Conservation (phyloP, 2,797 vertebrate genomes). For the Adrianichthys oophorus region DNA sequence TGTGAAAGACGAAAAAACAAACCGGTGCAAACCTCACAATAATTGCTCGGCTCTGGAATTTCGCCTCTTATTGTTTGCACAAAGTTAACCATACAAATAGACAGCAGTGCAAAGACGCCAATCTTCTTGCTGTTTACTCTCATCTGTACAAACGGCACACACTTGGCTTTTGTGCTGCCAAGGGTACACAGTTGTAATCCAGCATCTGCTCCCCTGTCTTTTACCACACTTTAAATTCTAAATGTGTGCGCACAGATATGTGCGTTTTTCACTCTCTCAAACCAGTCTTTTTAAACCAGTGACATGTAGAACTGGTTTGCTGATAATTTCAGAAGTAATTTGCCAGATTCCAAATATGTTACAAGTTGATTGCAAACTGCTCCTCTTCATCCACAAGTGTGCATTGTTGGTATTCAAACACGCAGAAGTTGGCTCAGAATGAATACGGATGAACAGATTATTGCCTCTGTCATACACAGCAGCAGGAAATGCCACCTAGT, state of each 20-base stretch:
- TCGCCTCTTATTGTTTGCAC: conserved; percentile 31
- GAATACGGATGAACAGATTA: conserved; percentile 87
- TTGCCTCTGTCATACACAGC: conserved; percentile 82
- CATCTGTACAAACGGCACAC: conserved; percentile 21
- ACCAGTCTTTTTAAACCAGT: background rate
- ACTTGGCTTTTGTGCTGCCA: conserved; percentile 18
- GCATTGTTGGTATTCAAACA: too few relatives aligned
- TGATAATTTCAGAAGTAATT: conserved; percentile 23
- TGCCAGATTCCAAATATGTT: too few relatives aligned
- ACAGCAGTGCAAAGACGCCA: conserved; percentile 23
- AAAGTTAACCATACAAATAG: conserved; percentile 13
- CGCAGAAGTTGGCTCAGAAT: conserved; percentile 51
- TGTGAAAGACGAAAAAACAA: conserved; percentile 16
- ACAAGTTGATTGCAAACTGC: too few relatives aligned
- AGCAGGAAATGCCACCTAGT: conserved; percentile 26
- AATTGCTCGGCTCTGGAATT: conserved; percentile 40
- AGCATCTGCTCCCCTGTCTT: conserved; percentile 35
- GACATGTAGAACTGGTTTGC: too few relatives aligned
- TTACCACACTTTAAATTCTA: background rate
- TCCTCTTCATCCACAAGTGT: too few relatives aligned
- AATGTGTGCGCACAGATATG: background rate
- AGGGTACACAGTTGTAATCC: conserved; percentile 32
- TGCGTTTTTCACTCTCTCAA: background rate
- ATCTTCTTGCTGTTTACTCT: conserved; percentile 38
- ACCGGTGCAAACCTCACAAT: conserved; percentile 44